phyloP scores from a whole-genome alignment of 2,113 vertebrate genomes.

The Oncorhynchus clarkii region DNA sequence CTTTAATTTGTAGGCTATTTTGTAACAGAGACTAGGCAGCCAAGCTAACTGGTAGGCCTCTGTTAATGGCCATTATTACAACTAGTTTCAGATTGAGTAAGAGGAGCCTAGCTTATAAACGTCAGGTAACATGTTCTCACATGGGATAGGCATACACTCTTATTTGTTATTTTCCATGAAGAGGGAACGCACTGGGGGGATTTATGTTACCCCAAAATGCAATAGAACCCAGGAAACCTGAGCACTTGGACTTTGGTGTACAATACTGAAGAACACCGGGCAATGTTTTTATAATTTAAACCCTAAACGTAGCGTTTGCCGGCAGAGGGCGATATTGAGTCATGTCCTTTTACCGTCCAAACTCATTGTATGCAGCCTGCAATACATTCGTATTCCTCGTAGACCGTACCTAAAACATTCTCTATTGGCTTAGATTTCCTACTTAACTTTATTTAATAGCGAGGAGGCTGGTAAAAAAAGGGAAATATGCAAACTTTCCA shows the following conservation, averaged over 20 bases:
- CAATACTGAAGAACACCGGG: neutral
- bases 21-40: neutral
- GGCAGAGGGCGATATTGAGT: neutral
- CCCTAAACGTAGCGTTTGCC: neutral
- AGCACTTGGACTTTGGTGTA: neutral
- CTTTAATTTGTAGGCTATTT: neutral
- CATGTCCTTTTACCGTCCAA: neutral
- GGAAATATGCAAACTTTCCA: too few relatives aligned
- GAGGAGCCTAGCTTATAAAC: neutral
- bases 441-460: too few relatives aligned
- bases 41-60: neutral
- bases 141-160: too few relatives aligned
- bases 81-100: neutral
- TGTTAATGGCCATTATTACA: neutral
- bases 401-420: too few relatives aligned
- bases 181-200: neutral
- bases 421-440: too few relatives aligned
- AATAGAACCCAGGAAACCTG: constrained; percentile 16
- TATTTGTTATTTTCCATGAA: neutral
- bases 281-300: neutral
- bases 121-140: too few relatives aligned
- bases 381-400: too few relatives aligned
- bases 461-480: too few relatives aligned
- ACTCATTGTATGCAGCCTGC: too few relatives aligned
- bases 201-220: neutral